Conservation (phyloP, 2,113 vertebrate genomes). For the Microtus richardsoni region DNA sequence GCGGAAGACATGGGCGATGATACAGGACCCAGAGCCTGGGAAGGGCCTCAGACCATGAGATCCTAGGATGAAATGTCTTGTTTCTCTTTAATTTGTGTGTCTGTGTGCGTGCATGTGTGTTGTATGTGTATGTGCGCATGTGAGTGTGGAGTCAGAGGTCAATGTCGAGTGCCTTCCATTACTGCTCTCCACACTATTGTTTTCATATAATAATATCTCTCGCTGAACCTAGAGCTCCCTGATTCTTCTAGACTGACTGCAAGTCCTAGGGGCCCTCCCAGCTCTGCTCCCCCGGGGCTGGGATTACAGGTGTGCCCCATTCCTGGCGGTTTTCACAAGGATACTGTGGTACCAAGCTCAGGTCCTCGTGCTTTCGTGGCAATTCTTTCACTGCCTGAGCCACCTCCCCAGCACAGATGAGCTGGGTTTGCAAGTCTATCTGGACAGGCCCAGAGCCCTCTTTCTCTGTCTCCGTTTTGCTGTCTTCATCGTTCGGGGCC, state of each 20-base stretch:
- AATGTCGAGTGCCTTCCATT: not conserved
- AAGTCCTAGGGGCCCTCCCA: no score
- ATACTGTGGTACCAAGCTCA: not conserved
- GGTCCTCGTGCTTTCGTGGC: not conserved
- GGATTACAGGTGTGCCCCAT: not conserved
- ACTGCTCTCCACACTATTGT: not conserved
- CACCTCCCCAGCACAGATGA: not conserved
- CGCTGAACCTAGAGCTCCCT: not conserved
- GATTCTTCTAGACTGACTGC: not conserved
- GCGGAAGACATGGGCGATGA: not conserved
- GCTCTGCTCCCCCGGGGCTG: not conserved
- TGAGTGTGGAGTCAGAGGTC: not conserved
- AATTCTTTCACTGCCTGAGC: not conserved
- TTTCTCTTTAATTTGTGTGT: not conserved
- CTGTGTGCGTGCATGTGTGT: not conserved
- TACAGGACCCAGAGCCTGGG: not conserved
- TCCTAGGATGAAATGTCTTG: not conserved
- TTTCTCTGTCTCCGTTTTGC: not conserved
- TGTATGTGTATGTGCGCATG: no score
- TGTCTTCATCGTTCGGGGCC: slow-evolving; percentile 39
- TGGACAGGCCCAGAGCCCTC: not conserved
- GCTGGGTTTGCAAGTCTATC: slow-evolving; percentile 5
- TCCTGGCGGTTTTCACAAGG: not conserved
- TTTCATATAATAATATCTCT: not conserved
- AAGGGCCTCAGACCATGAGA: fast-evolving